A percentile compares a stretch with the other conserved stretches of the same genome.
These are phyloP conservation scores for Drosophila micromelanica DNA, from an alignment of 1,140 invertebrate genomes.

Conservation along the genomic window DNA sequence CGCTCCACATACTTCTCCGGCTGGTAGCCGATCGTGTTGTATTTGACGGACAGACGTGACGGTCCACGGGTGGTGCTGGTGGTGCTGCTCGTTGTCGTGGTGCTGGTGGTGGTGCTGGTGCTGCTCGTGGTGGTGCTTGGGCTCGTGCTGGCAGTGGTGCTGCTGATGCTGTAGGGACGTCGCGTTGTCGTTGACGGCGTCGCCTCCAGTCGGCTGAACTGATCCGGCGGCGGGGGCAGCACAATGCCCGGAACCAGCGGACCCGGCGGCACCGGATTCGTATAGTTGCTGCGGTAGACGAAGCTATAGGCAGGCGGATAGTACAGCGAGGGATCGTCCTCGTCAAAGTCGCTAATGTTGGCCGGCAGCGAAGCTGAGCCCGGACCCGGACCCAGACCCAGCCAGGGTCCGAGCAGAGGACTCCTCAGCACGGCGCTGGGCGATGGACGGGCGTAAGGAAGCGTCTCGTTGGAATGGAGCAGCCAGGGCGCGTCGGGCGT, in stretches of 20 bases:
- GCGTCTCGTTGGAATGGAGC: constrained; percentile 76
- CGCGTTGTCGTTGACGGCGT: constrained; percentile 45
- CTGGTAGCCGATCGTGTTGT: constrained; percentile 57
- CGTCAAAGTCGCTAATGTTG: constrained; percentile 88
- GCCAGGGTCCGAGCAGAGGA: constrained; percentile 83
- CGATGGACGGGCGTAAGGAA: constrained; percentile 39
- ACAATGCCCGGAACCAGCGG: constrained; percentile 94
- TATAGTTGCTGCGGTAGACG: constrained; percentile 91
- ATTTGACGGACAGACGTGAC: constrained; percentile 47
- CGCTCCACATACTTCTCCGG: constrained; percentile 62
- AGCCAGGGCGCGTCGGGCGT: constrained; percentile 76
- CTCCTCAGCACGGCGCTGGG: constrained; percentile 74
- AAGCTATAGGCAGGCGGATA: constrained; percentile 96
- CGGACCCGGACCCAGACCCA: constrained; percentile 37
- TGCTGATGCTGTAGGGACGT: constrained; percentile 69
- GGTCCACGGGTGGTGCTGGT: constrained; percentile 16
- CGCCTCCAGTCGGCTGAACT: constrained; percentile 86
- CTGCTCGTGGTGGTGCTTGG: constrained; percentile 20
- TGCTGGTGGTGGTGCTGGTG: constrained; percentile 14
- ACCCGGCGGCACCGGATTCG: constrained; percentile 91
- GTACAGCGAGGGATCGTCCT: constrained; percentile 94
- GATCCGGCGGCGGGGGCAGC: constrained; percentile 93
- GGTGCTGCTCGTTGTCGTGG: constrained; percentile 14
- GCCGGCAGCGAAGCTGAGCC: constrained; percentile 34
- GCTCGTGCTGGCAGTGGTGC: constrained; percentile 21